These are phyloP conservation scores for Eclectus roratus DNA, from an alignment of 2,113 vertebrate genomes.

Conservation along the genomic window DNA sequence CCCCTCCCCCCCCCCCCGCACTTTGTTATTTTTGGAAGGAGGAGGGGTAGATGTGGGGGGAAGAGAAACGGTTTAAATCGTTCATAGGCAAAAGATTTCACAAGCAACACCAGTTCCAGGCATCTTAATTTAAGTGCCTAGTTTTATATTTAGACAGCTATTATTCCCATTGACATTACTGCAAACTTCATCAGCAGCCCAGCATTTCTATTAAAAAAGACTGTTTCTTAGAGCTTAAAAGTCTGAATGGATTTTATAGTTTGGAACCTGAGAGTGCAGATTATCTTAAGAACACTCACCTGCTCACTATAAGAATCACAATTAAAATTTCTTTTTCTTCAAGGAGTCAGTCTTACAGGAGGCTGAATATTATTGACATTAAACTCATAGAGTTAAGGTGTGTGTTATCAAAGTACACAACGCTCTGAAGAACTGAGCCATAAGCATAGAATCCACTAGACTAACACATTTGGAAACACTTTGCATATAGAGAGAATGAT, in stretches of 20 bases:
- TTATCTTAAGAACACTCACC: background rate
- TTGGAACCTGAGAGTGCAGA: slow-evolving; percentile 2
- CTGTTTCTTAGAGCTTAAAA: background rate
- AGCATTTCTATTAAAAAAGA: background rate
- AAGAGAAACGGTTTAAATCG: background rate
- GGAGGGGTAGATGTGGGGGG: no score
- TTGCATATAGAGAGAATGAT: slow-evolving; percentile 43
- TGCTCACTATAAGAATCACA: background rate
- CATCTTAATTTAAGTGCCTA: background rate
- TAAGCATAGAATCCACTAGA: slow-evolving; percentile 22
- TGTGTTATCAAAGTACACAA: slow-evolving; percentile 21
- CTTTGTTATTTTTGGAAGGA: background rate
- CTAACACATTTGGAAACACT: slow-evolving; percentile 22
- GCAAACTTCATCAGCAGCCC: background rate
- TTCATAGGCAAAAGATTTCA: background rate
- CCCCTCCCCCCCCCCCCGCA: no score
- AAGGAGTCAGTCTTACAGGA: slow-evolving; percentile 21
- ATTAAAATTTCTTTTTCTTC: slow-evolving; percentile 8
- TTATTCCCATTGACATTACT: background rate
- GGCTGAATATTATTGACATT: slow-evolving; percentile 28
- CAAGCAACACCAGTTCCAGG: background rate
- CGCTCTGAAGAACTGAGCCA: background rate
- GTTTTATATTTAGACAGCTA: background rate
- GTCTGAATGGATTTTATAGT: background rate
- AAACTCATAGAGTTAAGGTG: background rate